Evolutionary conservation across 2,888 invertebrate genomes (phyloP), one percentile per base, ranked within the genome.

Genomic region (Pegoplata infirma): DNA sequence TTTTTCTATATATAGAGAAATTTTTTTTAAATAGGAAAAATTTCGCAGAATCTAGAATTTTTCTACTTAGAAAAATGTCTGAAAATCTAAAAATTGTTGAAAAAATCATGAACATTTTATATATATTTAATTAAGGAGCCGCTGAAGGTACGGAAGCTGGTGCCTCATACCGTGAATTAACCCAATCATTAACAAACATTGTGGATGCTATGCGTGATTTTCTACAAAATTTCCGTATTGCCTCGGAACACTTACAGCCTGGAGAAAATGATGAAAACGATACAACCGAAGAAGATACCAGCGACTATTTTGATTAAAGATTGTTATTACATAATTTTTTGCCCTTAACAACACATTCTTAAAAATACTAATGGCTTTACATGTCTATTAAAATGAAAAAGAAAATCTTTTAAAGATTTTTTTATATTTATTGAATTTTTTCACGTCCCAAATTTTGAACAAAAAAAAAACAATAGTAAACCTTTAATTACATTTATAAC

Each of bases 181-280:
- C 93, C 32, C 91, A 92, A 72, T 93, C 94, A 71, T 91, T 94
- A 2, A 93, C 92, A 6, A 91, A 92, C 0, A 90, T 94, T 72
- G 91, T 94, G 81, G 93, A 93, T 83, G 94, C 94, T 8, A 94
- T 95, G 93, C 89, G 94, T 47, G 93, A 94, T 83, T 90, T 94
- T 71, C 88, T 95, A 44, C 92, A 92, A 73, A 93, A 93, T 84
- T 92, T 94, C 72, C 91, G 92, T 61, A 89, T 91, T 79, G 91
- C 91, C 2, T 91, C 92, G 1, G 92, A 92, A 82, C 91, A 92
- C 51, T 91, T 87, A 28, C 87, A 86, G 3, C 81, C 83, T 21
- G 83, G 80, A 8, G 84, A 91, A 77, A 91, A 91, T 80, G 87
- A 86, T 25, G 83, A 83, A 69, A 85, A 83, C 7, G 91, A 91